phyloP scores from a whole-genome alignment of 2,888 invertebrate species.

The Sicus ferrugineus region DNA sequence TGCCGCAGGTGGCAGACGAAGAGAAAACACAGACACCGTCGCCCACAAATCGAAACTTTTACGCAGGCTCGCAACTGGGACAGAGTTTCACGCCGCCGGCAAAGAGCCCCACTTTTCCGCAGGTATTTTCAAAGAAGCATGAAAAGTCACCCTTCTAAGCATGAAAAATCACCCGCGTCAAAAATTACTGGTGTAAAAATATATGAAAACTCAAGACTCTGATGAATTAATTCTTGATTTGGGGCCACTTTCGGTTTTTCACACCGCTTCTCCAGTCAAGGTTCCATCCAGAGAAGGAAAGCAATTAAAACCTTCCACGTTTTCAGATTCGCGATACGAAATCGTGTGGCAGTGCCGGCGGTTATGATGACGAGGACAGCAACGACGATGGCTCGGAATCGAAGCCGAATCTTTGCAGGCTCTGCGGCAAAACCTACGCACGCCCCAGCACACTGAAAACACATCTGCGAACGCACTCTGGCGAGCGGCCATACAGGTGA shows the following conservation, averaged over 20 bases:
- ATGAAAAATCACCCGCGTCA: not conserved
- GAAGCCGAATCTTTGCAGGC: conserved; percentile 89
- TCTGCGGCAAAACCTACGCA: conserved; percentile 97
- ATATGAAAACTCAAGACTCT: too few relatives aligned
- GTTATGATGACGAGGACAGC: conserved; percentile 75
- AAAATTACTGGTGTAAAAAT: too few relatives aligned
- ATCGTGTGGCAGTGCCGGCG: conserved; percentile 60
- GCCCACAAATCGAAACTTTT: conserved; percentile 57
- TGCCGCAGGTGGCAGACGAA: conserved; percentile 53
- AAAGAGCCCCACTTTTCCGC: conserved; percentile 59
- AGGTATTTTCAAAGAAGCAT: conserved; percentile 40
- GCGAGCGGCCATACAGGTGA: conserved; percentile 75
- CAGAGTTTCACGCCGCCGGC: conserved; percentile 59
- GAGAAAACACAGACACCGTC: conserved; percentile 57
- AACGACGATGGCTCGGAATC: conserved; percentile 66
- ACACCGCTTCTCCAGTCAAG: too few relatives aligned
- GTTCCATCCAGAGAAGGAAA: too few relatives aligned
- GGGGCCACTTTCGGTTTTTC: too few relatives aligned
- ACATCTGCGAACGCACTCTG: conserved; percentile 94
- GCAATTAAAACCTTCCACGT: too few relatives aligned
- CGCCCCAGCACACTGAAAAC: conserved; percentile 97
- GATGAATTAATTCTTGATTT: too few relatives aligned
- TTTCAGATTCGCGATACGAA: conserved; percentile 52
- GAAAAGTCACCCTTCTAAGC: not conserved
- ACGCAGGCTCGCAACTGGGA: conserved; percentile 55